phyloP scores from a whole-genome alignment of 2,113 vertebrate species.

The Prionailurus viverrinus region DNA sequence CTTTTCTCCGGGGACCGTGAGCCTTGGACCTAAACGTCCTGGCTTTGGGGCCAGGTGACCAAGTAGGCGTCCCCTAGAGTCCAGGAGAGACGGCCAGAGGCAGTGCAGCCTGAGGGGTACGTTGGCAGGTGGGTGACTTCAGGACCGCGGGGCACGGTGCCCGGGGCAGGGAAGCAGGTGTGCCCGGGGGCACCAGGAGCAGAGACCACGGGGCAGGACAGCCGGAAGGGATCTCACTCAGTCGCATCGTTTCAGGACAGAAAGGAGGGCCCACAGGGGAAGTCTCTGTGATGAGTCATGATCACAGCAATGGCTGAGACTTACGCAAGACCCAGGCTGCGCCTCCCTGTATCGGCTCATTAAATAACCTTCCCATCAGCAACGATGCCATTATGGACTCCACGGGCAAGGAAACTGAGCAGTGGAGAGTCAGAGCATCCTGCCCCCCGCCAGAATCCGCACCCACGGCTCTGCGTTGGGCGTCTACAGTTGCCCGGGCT shows the following conservation, averaged over 20 bases:
- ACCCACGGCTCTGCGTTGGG: rapidly evolving
- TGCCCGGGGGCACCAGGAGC: background rate
- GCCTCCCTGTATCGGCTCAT: rapidly evolving
- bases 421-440: too few relatives aligned
- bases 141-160: background rate
- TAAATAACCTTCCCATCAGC: rapidly evolving
- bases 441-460: background rate
- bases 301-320: rapidly evolving
- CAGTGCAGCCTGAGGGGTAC: background rate
- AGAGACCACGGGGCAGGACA: background rate
- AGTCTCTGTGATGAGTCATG: rapidly evolving
- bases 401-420: background rate
- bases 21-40: background rate
- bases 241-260: background rate
- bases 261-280: background rate
- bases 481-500: rapidly evolving
- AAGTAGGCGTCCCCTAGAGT: background rate
- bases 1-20: background rate
- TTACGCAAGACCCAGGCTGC: rapidly evolving
- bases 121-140: background rate
- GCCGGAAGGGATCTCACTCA: background rate
- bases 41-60: background rate
- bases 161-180: background rate
- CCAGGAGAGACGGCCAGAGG: background rate
- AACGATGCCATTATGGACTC: rapidly evolving